phyloP scores from a whole-genome alignment of 2,797 vertebrate species.

The Chloroceryle inda region DNA sequence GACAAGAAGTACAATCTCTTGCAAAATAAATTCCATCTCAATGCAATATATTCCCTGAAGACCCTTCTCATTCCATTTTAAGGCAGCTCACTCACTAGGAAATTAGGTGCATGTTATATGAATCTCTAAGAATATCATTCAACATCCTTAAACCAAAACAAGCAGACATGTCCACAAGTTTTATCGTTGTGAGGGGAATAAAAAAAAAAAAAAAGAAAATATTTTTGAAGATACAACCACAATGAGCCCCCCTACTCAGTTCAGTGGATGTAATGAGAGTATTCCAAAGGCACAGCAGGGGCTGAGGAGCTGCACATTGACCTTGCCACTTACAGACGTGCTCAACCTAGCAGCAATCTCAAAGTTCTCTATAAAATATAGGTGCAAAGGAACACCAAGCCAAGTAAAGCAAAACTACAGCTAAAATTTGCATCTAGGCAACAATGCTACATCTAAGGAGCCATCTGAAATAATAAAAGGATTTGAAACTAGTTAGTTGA shows the following conservation, averaged over 20 bases:
- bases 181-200: not conserved
- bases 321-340: not conserved
- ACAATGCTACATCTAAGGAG: not conserved
- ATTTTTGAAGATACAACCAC: not conserved
- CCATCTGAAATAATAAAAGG: not conserved
- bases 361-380: not conserved
- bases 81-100: not conserved
- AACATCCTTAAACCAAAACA: not conserved
- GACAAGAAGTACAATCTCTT: not conserved
- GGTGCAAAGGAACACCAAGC: not conserved
- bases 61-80: not conserved
- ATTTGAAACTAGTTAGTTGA: not conserved
- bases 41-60: not conserved
- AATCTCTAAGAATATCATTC: not conserved
- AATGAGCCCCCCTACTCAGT: not conserved
- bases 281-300: not conserved
- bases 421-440: not conserved
- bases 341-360: not conserved
- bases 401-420: not conserved
- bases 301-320: not conserved
- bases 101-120: not conserved
- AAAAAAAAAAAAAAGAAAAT: too few relatives aligned
- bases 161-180: rapidly evolving
- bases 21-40: not conserved
- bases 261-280: not conserved